Evolutionary conservation across 92 coral and sea anemone species (phyloP), one percentile per base, ranked within the genome.

Genomic region (Palythoa grandis): DNA sequence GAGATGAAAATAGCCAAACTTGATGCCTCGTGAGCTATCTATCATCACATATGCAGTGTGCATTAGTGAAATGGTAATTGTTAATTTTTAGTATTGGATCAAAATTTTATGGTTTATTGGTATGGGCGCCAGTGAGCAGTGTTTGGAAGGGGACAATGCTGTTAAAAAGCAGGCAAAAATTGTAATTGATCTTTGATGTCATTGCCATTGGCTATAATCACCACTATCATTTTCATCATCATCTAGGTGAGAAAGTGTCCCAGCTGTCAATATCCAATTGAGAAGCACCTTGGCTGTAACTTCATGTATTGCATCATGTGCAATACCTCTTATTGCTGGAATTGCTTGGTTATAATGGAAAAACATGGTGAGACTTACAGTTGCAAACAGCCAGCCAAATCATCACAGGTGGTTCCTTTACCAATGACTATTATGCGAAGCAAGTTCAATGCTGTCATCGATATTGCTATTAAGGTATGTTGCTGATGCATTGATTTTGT

Each of bases 301-400:
- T 79, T 37, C 57, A 79, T 79, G 84, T 79, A 79, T 35, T 79
- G 84, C 6, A 79, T 79, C 56, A 79, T 79, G 84, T 79, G 84
- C 54, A 61, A 63, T 29, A 79, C 84, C 0, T 61, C 84, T 0
- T 79, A 79, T 47, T 79, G 84, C 72, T 79, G 84, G 84, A 79
- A 79, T 38, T 79, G 84, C 47, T 67, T 79, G 38, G 84, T 79
- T 4, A 37, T 20, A 19, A 79, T 79, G 84, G 84, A 79, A 10
- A 79, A 79, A 63, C 84, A 79, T 23, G 84, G 84, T n/a, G 72
- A n/a, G 19, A 61, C 84, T n/a, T 78, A 78, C 56, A 60, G 56
- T 70, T 79, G 84, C 53, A 79, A 79, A n/a, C 39, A 16, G 37
- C 72, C 72, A 0, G 54, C 84, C n/a, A 38, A 63, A 15, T 48